These are phyloP conservation scores for Pyrocoelia pectoralis DNA, from an alignment of 2,888 invertebrate genomes.

Conservation along the genomic window DNA sequence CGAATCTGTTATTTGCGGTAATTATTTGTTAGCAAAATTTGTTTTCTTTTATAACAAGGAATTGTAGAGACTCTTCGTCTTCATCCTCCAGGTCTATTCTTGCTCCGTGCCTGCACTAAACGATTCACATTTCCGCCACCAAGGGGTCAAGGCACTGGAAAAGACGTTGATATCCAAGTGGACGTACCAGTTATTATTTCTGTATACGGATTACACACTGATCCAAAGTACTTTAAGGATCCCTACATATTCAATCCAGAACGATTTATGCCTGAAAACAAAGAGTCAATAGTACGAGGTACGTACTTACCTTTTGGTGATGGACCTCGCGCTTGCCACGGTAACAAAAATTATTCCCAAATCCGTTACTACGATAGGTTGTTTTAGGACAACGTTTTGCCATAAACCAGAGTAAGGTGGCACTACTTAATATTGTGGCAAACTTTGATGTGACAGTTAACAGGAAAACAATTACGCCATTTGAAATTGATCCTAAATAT, in stretches of 20 bases:
- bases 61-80: constrained; percentile 48
- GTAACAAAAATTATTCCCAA: constrained; percentile 32
- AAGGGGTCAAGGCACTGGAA: constrained; percentile 33
- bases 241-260: constrained; percentile 41
- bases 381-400: constrained; percentile 12
- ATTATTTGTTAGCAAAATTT: constrained; percentile 21
- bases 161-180: constrained; percentile 33
- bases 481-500: constrained; percentile 13
- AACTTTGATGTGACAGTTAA: constrained; percentile 7
- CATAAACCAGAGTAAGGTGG: background rate
- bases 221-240: constrained; percentile 40
- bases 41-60: constrained; percentile 42
- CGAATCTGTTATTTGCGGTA: constrained; percentile 61
- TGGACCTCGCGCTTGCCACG: constrained; percentile 50
- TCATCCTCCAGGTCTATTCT: constrained; percentile 44
- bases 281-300: constrained; percentile 43
- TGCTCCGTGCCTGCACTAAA: constrained; percentile 42
- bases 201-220: constrained; percentile 36
- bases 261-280: constrained; percentile 46
- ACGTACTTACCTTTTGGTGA: constrained; percentile 50
- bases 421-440: background rate
- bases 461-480: background rate
- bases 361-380: background rate
- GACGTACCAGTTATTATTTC: constrained; percentile 40
- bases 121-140: constrained; percentile 37